These are phyloP conservation scores for Pelecanus crispus DNA, from an alignment of 2,113 vertebrate species.

Conservation along the genomic window DNA sequence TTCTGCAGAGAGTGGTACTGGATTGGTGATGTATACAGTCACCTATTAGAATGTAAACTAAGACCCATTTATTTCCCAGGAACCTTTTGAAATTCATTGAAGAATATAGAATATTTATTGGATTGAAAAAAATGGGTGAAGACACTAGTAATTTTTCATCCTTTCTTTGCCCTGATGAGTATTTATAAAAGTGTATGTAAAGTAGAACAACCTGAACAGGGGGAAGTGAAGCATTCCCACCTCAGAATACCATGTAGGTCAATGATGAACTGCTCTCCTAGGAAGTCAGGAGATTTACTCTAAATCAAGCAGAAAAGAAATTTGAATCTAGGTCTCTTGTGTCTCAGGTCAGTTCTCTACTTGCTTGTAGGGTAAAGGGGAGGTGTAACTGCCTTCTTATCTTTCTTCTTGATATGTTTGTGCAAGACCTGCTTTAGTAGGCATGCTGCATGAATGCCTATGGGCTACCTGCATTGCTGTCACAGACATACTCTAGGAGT, in stretches of 20 bases:
- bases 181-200: not conserved
- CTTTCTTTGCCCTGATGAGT: not conserved
- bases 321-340: not conserved
- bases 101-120: not conserved
- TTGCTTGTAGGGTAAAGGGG: not conserved
- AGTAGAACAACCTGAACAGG: not conserved
- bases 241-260: not conserved
- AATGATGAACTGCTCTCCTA: not conserved
- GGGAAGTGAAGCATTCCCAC: not conserved
- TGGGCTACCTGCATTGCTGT: not conserved
- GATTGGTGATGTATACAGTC: not conserved
- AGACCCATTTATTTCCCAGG: not conserved
- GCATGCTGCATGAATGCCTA: not conserved
- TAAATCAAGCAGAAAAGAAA: not conserved
- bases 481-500: not conserved
- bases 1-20: not conserved
- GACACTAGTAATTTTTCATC: not conserved
- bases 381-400: fast-evolving
- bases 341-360: not conserved
- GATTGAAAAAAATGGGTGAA: not conserved
- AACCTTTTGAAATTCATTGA: not conserved
- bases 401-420: not conserved
- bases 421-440: not conserved
- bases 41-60: not conserved
- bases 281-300: not conserved